phyloP scores from a whole-genome alignment of 2,888 invertebrate species.

The Lasioglossum vierecki region DNA sequence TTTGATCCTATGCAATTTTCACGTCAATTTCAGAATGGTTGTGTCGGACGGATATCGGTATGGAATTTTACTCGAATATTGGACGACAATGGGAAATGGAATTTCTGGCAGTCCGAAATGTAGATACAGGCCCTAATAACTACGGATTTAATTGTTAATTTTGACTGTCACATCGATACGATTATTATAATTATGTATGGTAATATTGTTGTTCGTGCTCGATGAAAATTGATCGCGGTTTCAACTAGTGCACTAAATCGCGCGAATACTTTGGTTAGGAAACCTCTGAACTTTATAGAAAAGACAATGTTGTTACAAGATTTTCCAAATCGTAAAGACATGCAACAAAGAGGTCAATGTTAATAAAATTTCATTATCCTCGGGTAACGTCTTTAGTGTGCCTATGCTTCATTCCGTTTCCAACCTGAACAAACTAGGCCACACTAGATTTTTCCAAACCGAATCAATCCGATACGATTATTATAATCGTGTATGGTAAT shows the following conservation, averaged over 20 bases:
- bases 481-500: no score
- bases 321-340: not conserved
- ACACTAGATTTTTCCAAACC: no score
- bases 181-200: not conserved
- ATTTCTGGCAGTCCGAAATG: not conserved
- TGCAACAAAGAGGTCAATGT: not conserved
- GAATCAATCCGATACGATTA: no score
- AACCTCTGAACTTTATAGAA: not conserved
- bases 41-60: constrained; percentile 1
- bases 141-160: constrained; percentile 43
- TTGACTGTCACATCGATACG: not conserved
- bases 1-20: constrained; percentile 8
- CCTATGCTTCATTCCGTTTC: no score
- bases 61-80: constrained; percentile 26
- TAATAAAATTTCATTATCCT: no score
- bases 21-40: constrained; percentile 29
- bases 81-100: constrained; percentile 19
- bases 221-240: not conserved
- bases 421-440: no score
- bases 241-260: not conserved
- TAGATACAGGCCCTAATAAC: constrained; percentile 25
- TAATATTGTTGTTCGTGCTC: not conserved
- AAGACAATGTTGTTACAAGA: not conserved
- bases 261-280: no score
- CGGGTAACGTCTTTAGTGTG: no score